Evolutionary conservation across 2,797 vertebrate species (phyloP).

Genomic region (Micrastur ruficollis): DNA sequence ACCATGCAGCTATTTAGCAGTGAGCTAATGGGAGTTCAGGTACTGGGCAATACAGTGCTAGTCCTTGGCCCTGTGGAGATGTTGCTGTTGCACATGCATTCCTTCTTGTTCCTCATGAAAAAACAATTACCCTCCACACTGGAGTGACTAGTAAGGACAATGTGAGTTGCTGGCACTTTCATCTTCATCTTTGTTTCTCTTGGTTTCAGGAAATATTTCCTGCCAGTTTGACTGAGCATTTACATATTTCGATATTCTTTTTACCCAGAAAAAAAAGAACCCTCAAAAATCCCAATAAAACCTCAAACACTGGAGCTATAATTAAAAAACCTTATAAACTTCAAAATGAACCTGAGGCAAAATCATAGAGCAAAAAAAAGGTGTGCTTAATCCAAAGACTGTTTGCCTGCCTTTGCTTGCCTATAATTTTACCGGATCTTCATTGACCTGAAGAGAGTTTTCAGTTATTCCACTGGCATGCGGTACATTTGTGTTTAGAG

Average conservation of each 20-base stretch:
- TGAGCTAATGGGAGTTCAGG: not conserved
- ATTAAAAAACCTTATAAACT: slow-evolving; percentile 49
- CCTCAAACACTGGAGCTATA: slow-evolving; percentile 21
- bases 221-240: not conserved
- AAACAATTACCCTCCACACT: not conserved
- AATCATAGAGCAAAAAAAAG: not conserved
- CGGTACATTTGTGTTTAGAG: not conserved
- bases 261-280: not conserved
- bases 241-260: slow-evolving; percentile 1
- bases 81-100: not conserved
- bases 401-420: slow-evolving; percentile 65
- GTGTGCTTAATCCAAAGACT: slow-evolving; percentile 1
- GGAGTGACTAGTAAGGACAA: not conserved
- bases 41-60: not conserved
- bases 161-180: not conserved
- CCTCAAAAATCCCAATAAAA: slow-evolving; percentile 9
- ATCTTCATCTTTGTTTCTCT: slow-evolving; percentile 8
- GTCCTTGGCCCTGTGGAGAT: not conserved
- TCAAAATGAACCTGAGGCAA: slow-evolving; percentile 52
- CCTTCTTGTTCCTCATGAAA: not conserved
- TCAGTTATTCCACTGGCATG: not conserved
- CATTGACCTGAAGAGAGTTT: slow-evolving; percentile 1
- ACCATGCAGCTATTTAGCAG: not conserved
- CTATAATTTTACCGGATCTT: slow-evolving; percentile 40
- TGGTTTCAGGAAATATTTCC: slow-evolving; percentile 20